A percentile compares a stretch with the other conserved stretches of the same genome.
Evolutionary conservation across 2,888 invertebrate species (phyloP).

Genomic region (Meta bourneti): DNA sequence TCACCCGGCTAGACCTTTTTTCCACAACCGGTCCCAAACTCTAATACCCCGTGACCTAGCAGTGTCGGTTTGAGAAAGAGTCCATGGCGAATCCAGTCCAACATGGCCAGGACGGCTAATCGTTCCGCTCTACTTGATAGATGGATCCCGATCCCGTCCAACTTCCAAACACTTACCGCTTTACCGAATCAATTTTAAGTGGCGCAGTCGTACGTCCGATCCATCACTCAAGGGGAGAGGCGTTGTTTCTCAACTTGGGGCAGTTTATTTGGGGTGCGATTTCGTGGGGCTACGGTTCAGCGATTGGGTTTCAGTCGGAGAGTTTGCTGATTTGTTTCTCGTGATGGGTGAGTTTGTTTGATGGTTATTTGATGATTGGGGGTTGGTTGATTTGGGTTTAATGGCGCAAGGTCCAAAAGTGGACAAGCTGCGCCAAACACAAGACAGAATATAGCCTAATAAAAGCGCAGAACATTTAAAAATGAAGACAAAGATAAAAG

Average conservation of each 20-base stretch:
- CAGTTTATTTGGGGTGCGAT: background rate
- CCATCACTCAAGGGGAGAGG: slow-evolving; percentile 9
- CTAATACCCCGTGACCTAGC: background rate
- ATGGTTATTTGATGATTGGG: background rate
- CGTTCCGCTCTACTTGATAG: slow-evolving; percentile 29
- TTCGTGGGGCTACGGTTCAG: background rate
- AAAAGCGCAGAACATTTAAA: no score
- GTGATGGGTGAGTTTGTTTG: background rate
- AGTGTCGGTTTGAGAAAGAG: background rate
- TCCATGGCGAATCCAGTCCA: background rate
- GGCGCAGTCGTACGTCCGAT: background rate
- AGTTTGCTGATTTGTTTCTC: background rate
- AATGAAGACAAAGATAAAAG: no score
- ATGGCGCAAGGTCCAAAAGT: no score
- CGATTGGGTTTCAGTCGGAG: background rate
- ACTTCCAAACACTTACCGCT: slow-evolving; percentile 12
- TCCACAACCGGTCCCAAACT: background rate
- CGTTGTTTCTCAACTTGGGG: background rate
- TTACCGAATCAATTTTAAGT: slow-evolving; percentile 33
- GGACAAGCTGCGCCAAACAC: background rate
- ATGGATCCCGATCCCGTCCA: background rate
- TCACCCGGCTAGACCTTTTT: background rate
- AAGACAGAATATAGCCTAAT: no score
- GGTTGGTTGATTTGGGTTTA: background rate
- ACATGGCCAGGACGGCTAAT: slow-evolving; percentile 24